A percentile compares a stretch with the other conserved stretches of the same genome.
These are phyloP conservation scores for Poeciliopsis prolifica DNA, from an alignment of 2,113 vertebrate species.

Conservation along the genomic window DNA sequence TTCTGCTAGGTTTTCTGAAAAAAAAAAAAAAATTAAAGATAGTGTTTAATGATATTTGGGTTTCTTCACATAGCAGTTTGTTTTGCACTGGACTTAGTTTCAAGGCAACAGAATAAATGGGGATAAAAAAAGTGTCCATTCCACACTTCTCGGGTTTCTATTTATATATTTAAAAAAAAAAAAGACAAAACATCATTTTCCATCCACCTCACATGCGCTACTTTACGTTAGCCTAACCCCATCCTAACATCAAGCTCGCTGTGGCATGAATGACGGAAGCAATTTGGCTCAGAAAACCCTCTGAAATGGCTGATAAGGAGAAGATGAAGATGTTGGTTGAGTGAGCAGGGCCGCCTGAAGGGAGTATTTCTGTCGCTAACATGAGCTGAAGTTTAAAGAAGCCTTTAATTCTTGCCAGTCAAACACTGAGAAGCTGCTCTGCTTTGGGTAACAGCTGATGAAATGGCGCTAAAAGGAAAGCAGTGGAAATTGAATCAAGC, in stretches of 20 bases:
- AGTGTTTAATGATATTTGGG: neutral
- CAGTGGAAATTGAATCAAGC: constrained; percentile 63
- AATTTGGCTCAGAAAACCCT: constrained; percentile 7
- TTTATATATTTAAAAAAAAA: neutral
- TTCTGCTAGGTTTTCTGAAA: too few relatives aligned
- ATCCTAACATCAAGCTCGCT: neutral
- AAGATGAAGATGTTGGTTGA: neutral
- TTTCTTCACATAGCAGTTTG: neutral
- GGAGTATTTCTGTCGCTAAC: constrained; percentile 36
- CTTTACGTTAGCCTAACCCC: too few relatives aligned
- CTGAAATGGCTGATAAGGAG: neutral
- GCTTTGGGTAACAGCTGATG: constrained; percentile 60
- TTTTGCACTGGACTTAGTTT: neutral
- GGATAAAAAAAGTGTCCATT: neutral
- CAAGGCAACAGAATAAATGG: neutral
- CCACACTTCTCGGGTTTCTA: neutral
- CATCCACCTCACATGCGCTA: too few relatives aligned
- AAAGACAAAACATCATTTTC: neutral
- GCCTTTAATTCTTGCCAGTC: constrained; percentile 64
- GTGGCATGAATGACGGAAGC: neutral
- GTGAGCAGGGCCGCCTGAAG: neutral
- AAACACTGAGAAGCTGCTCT: constrained; percentile 32
- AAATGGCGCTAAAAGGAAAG: constrained; percentile 68
- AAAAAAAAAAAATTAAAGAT: too few relatives aligned
- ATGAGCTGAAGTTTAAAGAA: constrained; percentile 56